Evolutionary conservation across 2,113 vertebrate genomes (phyloP), one percentile per base, ranked within the genome.

Genomic region (Theristicus caerulescens): DNA sequence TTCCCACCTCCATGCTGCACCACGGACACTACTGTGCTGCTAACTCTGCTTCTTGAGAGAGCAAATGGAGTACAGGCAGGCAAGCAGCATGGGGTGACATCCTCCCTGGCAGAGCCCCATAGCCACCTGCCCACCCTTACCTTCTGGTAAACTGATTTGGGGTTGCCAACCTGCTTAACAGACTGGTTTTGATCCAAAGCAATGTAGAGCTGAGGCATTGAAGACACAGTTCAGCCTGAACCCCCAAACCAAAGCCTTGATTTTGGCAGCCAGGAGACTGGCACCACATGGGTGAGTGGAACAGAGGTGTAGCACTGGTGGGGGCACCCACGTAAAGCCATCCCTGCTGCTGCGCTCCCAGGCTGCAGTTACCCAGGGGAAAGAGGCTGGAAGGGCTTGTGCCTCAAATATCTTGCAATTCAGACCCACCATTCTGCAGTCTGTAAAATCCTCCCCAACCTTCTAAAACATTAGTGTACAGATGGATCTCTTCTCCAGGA

Each of bases 321-420:
- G 27, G 27, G 16, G 18, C 26, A 64, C 46, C 65, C 31, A 31
- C 1, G 1, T 74, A 34, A 84, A 90, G 36, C 38, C 36, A 49
- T 34, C 34, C 25, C 7, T 0, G 0, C 8, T 38, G 69, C 34
- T 1, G 3, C 5, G 4, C 40, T 84, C n/a, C 67, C 38, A 61
- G 52, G 19, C 31, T 47, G 31, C 19, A 5, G 3, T 42, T 80
- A 54, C 22, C 31, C 20, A 40, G 16, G 13, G 21, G 2, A 66
- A 71, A 64, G 40, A 25, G 40, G 7, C 3, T 67, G 29, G 46
- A 92, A 90, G 18, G 32, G 11, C 4, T 22, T 4, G 3, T 44
- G 16, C 31, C 57, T 78, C 25, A 47, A 52, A 24, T 25, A 65
- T 5, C 9, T 84, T 76, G 32, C 32, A 25, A 8, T 44, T 81